Evolutionary conservation across 2,113 vertebrate genomes (phyloP), one percentile per base, ranked within the genome.

Genomic region (Chloropsis hardwickii): DNA sequence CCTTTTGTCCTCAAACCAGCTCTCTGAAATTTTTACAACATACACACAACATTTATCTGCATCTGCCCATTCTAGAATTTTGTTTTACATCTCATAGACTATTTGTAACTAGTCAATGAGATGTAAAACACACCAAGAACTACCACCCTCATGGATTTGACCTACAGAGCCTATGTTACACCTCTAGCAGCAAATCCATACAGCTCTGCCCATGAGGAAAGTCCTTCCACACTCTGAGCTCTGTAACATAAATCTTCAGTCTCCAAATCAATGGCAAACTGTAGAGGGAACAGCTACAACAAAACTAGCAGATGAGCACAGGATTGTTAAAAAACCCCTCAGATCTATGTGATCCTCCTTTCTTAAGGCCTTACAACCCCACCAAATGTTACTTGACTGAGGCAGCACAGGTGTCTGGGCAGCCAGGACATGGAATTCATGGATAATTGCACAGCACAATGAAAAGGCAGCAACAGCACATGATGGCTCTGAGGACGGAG

Each of bases 401-500:
- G 74, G 44, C 21, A 61, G 37, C 39, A 61, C 14, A 19, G 21
- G 23, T 50, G 47, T 12, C 66, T 61, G 78, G 71, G 47, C 82
- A 90, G 60, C 0, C 0, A 73, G 72, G 76, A 58, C 72, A 60
- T 0, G 0, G 9, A 54, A 51, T 12, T 40, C 53, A 37, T 0
- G 14, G 9, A 3, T 15, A 33, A 50, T 13, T 70, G 66, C 57
- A 39, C 65, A 80, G n/a, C 56, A 83, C 33, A 51, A 6, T 25
- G 58, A 51, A 39, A 53, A 81, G 15, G 60, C 77, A 15, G 33
- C 44, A 89, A 7, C 8, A 33, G 9, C 22, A 39, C 19, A 19
- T 1, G 33, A 64, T 15, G 22, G 77, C 47, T 86, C 61, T 0
- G 0, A 91, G 65, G 14, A 86, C 0, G 1, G 42, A 86, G 27